phyloP scores from a whole-genome alignment of 2,888 invertebrate genomes.

The Scaptomyza caliginosa region DNA sequence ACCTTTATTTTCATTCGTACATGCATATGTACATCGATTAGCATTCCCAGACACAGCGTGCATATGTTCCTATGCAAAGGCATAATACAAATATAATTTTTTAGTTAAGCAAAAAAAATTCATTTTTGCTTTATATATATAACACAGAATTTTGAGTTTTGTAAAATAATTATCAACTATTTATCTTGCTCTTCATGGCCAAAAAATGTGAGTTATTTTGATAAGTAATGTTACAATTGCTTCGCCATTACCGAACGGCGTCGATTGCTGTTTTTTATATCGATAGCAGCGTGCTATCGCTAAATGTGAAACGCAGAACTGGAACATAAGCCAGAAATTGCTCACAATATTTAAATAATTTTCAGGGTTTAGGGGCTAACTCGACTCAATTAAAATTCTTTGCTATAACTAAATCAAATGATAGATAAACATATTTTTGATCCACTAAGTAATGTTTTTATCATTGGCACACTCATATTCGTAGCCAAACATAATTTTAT shows the following conservation, averaged over 20 bases:
- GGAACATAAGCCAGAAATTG: background rate
- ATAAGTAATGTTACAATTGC: background rate
- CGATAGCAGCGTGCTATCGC: background rate
- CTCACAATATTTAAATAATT: background rate
- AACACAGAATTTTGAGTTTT: background rate
- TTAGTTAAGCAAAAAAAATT: background rate
- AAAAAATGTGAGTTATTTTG: background rate
- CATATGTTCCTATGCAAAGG: background rate
- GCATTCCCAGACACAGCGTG: background rate
- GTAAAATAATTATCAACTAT: background rate
- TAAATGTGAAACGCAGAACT: background rate
- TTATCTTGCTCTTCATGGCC: background rate
- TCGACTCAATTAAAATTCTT: background rate
- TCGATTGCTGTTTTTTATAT: background rate
- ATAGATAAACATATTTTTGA: no score
- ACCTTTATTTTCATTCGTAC: background rate
- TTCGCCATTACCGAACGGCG: conserved; percentile 1
- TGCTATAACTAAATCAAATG: background rate
- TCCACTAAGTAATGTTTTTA: no score
- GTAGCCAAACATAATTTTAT: background rate
- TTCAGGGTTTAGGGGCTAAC: background rate
- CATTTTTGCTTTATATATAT: background rate
- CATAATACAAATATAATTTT: background rate
- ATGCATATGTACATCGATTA: background rate
- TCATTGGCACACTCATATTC: no score